phyloP scores from a whole-genome alignment of 2,113 vertebrate genomes.

The Macrotus californicus region DNA sequence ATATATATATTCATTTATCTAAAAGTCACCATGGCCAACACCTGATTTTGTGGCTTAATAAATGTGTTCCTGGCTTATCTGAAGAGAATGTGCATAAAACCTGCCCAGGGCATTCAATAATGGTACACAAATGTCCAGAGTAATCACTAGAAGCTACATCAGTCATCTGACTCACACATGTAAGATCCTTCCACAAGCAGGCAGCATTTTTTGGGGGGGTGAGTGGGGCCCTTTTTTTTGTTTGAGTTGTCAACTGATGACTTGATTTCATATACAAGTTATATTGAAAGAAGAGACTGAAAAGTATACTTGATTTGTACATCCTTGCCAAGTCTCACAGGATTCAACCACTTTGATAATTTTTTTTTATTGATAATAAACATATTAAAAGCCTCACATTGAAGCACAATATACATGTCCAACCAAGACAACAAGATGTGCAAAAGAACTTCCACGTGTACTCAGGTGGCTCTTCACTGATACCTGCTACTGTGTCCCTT shows the following conservation, averaged over 20 bases:
- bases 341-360: slow-evolving; percentile 51
- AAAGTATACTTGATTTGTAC: slow-evolving; percentile 72
- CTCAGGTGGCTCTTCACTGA: background rate
- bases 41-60: background rate
- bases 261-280: slow-evolving; percentile 82
- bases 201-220: background rate
- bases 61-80: background rate
- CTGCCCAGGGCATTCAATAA: background rate
- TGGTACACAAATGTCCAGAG: background rate
- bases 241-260: slow-evolving; percentile 65
- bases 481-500: background rate
- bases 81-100: background rate
- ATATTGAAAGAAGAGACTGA: slow-evolving; percentile 71
- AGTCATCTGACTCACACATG: background rate
- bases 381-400: slow-evolving; percentile 57
- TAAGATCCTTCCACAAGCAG: background rate
- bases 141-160: background rate
- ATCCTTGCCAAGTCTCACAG: slow-evolving; percentile 68
- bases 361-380: slow-evolving; percentile 42
- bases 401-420: slow-evolving; percentile 18
- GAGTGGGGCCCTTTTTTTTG: background rate
- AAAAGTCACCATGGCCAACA: background rate
- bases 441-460: slow-evolving; percentile 12
- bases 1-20: background rate
- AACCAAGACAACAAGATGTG: slow-evolving; percentile 22